phyloP scores from a whole-genome alignment of 2,888 invertebrate genomes.

The Heliconius hortense region DNA sequence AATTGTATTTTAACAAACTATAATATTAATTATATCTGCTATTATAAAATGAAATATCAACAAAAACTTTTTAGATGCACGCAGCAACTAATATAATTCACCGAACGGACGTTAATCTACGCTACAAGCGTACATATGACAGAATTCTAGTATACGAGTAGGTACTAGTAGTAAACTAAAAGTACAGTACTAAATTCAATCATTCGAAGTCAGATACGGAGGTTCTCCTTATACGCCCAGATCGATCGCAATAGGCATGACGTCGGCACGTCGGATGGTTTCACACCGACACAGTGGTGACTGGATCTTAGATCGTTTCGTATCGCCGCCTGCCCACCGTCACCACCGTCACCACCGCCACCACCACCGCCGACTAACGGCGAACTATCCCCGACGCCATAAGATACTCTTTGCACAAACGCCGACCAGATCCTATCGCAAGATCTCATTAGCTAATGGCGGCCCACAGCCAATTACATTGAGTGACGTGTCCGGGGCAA shows the following conservation, averaged over 20 bases:
- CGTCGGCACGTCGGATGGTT: constrained; percentile 43
- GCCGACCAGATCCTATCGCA: constrained; percentile 50
- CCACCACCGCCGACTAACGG: constrained; percentile 38
- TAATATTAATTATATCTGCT: background rate
- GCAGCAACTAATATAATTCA: constrained; percentile 29
- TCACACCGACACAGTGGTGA: constrained; percentile 46
- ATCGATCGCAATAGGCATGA: constrained; percentile 37
- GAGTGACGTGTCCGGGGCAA: constrained; percentile 78
- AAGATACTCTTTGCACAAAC: constrained; percentile 45
- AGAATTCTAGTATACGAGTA: constrained; percentile 32
- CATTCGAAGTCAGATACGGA: constrained; percentile 28
- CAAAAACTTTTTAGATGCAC: constrained; percentile 3
- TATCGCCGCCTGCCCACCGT: constrained; percentile 44
- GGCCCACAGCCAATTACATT: constrained; percentile 70
- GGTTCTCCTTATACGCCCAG: constrained; percentile 41
- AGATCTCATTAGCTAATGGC: constrained; percentile 66
- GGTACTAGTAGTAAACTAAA: constrained; percentile 31
- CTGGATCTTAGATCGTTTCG: constrained; percentile 44
- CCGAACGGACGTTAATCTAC: constrained; percentile 29
- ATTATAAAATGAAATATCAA: constrained; percentile 10
- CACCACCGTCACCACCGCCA: constrained; percentile 29
- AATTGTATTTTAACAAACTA: background rate
- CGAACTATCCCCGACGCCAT: constrained; percentile 25
- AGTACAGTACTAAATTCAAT: constrained; percentile 41
- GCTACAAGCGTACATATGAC: constrained; percentile 23